These are phyloP conservation scores for Agrilus planipennis DNA, from an alignment of 1,140 invertebrate species.

Conservation along the genomic window DNA sequence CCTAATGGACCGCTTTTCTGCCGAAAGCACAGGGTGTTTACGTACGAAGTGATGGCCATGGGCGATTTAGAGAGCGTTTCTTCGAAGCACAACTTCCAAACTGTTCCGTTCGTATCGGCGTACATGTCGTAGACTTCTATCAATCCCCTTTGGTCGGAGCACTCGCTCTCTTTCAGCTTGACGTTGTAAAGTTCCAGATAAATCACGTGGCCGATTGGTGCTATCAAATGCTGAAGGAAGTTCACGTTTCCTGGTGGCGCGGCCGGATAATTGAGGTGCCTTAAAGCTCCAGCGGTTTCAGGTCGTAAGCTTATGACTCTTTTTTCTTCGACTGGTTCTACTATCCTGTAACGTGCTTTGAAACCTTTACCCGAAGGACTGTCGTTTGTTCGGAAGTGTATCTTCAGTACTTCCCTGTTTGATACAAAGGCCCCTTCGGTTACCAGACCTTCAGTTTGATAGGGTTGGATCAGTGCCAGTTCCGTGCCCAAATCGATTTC, in stretches of 20 bases:
- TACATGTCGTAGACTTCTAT: conserved; percentile 54
- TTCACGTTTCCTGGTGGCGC: conserved; percentile 37
- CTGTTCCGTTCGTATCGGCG: conserved; percentile 50
- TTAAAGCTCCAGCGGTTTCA: conserved; percentile 30
- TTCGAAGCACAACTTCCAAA: conserved; percentile 47
- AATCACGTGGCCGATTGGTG: conserved; percentile 44
- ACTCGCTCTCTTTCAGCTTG: conserved; percentile 31
- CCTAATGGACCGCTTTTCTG: conserved; percentile 36
- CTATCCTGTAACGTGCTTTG: conserved; percentile 44
- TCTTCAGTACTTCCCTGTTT: conserved; percentile 39
- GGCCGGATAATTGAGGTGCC: conserved; percentile 45
- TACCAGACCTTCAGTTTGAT: conserved; percentile 34
- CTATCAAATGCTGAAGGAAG: conserved; percentile 41
- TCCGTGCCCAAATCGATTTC: conserved; percentile 42
- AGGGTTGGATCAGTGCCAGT: conserved; percentile 38
- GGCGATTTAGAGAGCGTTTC: conserved; percentile 31
- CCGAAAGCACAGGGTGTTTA: conserved; percentile 45
- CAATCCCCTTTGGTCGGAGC: conserved; percentile 33
- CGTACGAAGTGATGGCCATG: conserved; percentile 47
- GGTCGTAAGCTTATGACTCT: conserved; percentile 29
- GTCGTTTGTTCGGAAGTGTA: conserved; percentile 44
- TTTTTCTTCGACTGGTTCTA: conserved; percentile 25
- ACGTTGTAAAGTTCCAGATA: conserved; percentile 38
- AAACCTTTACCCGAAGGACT: conserved; percentile 46
- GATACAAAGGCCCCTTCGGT: conserved; percentile 51